Base-by-base conservation (phyloP, 2,888 invertebrate species). In the Lepidochrysops patricia region DNA sequence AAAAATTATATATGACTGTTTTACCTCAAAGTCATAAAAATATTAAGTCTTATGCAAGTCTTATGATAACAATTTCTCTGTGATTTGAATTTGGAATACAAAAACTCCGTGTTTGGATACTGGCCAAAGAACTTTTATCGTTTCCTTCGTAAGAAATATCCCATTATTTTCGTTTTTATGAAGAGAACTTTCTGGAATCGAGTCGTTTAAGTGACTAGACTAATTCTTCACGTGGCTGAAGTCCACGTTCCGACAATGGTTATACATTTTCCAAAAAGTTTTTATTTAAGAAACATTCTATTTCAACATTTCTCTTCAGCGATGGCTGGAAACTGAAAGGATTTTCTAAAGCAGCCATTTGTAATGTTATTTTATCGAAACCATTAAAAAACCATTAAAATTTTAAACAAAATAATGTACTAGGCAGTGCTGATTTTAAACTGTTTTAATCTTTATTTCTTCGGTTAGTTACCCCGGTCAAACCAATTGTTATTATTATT, bases 101-200 rank as follows among this genome's bases (percentile, higher is more conserved):
- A 29, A 12, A 12, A 4, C 2, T 19, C 26, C 4, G 29, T 27
- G 32, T 32, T 54, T 54, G 54, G 54, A 54, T 15, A 15, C 13
- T 15, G 32, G 54, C 54, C 54, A 54, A 32, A n/a, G 29, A 32
- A 54, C 54, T 54, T 54, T 54, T 13, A 32, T 19, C 54, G 32
- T 54, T 54, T 54, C 32, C 29, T 12, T 12, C 15, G 7, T 15
- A 37, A 13, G 12, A 29, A 54, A 12, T 9, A 19, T 19, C 29
- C 54, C 15, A 54, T 54, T 54, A 54, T 19, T 29, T 15, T 54
- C 32, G 19, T 13, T 15, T 50, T 50, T 50, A 50, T 26, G 25
- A 50, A 26, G 26, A 23, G 2, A 26, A 50, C 26, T 50, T 50
- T 54, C 29, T 54, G 54, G 32, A 29, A 29, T 12, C 12, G 32